These are phyloP conservation scores for rabbit (Oryctolagus cuniculus) DNA, from an alignment of 2,113 vertebrate species.

Conservation along the genomic window mOryCun1.1 NC_091447.1:30596501-30597000, in stretches of 20 bases:
- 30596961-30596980: not conserved
- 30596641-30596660: not conserved
- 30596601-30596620: constrained; percentile 8
- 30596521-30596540: not conserved
- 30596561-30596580: not conserved
- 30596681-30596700: not conserved
- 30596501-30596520: not conserved
- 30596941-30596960: not conserved
- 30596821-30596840: not conserved
- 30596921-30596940: not conserved
- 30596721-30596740: not conserved
- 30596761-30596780: constrained; percentile 28
- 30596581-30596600: not conserved
- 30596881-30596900: not conserved
- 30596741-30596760: not conserved
- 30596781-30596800: constrained; percentile 6
- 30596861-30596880: constrained; percentile 8
- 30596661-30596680: not conserved
- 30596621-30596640: not conserved
- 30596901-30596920: not conserved
- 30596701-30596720: constrained; percentile 18
- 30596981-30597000: constrained; percentile 23
- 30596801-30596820: not conserved
- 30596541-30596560: not conserved
- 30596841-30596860: constrained; percentile 26